Conservation (phyloP, 2,888 invertebrate genomes). For the Aspidiotus destructor region DNA sequence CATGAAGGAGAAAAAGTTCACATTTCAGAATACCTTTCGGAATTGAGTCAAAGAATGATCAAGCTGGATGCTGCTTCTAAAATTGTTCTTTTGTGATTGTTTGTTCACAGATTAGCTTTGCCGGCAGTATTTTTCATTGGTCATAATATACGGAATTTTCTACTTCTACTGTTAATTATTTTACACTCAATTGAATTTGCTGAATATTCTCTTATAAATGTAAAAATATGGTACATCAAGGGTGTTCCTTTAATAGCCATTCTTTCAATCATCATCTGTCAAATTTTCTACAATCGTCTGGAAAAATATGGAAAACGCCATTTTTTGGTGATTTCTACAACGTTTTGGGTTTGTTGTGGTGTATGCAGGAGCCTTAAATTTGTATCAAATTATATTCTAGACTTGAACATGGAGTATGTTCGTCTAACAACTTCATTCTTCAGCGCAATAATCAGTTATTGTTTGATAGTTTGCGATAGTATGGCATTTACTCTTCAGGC, state of each 20-base stretch:
- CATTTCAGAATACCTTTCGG: too few relatives aligned
- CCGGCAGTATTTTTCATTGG: neutral
- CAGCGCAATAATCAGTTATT: slow-evolving; percentile 38
- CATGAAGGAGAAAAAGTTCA: too few relatives aligned
- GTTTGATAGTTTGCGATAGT: slow-evolving; percentile 39
- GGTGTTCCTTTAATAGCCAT: slow-evolving; percentile 12
- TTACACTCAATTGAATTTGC: slow-evolving; percentile 18
- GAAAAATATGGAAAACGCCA: slow-evolving; percentile 9
- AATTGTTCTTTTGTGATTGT: too few relatives aligned
- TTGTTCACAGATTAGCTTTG: too few relatives aligned
- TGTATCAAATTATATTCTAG: slow-evolving; percentile 36
- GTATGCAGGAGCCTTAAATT: slow-evolving; percentile 36
- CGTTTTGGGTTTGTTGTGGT: slow-evolving; percentile 39
- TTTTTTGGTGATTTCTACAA: slow-evolving; percentile 10
- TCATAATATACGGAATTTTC: slow-evolving; percentile 16
- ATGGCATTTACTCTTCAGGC: neutral
- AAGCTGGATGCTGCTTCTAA: too few relatives aligned
- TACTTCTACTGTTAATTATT: slow-evolving; percentile 3
- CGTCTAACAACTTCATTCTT: slow-evolving; percentile 36
- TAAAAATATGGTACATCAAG: slow-evolving; percentile 14
- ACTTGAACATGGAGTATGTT: slow-evolving; percentile 39
- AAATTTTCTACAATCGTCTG: slow-evolving; percentile 20
- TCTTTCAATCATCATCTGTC: slow-evolving; percentile 20
- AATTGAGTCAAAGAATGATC: too few relatives aligned
- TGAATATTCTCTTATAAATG: neutral